Evolutionary conservation across 1,140 invertebrate genomes (phyloP), one percentile per base, ranked within the genome.

Genomic region (Drosophila parvula): DNA sequence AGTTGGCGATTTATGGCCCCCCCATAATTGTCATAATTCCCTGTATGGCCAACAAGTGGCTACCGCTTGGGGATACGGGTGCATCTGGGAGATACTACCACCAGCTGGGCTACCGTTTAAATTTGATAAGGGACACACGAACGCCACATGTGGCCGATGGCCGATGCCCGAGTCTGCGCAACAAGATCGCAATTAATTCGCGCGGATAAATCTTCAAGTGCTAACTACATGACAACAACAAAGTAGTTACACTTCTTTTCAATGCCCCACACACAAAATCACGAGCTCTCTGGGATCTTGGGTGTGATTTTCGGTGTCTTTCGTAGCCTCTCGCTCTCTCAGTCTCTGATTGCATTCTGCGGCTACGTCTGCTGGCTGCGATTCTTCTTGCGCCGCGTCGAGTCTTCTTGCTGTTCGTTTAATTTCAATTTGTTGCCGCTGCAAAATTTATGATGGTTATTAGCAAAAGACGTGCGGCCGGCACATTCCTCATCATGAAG

Each of bases 201-300:
- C 90, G 81, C 86, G 90, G 90, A 91, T 91, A 91, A 91, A 91
- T 91, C 90, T 91, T 90, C 74, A 91, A 91, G 90, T 91, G 90
- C 90, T 91, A 91, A 91, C 90, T 91, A 91, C 90, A 91, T 91
- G 90, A 91, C 90, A 91, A 91, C 90, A 91, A 91, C 90, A 91
- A 91, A 91, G 90, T 91, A 88, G 78, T 82, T 83, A 79, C 84
- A 89, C 79, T 67, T 74, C 69, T 73, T 62, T 81, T 60, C 65
- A 34, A 34, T 58, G 10, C 50, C 40, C 34, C 62, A 57, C 68
- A 77, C 50, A 71, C 36, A 78, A 63, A 78, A 78, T 78, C 75
- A 78, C 75, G 75, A 78, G 18, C 53, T 28, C 34, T 34, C 57
- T 10, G 43, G 43, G 36, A 22, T 38, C 16, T 30, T 12, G 32